Conservation (phyloP, 2,888 invertebrate genomes). For the Ichneumoninae sp. region DNA sequence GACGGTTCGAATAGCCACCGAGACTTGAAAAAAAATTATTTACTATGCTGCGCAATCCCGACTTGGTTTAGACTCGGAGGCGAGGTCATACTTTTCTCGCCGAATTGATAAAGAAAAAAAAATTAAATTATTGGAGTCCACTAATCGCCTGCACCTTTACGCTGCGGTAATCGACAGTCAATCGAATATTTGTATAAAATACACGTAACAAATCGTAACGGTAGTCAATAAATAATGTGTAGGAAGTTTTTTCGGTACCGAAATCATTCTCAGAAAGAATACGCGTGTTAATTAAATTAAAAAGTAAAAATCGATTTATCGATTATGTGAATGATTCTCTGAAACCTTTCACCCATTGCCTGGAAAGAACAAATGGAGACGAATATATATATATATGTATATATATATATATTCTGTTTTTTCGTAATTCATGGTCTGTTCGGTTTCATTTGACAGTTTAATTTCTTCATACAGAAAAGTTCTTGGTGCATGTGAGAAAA, state of each 20-base stretch:
- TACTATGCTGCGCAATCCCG: constrained; percentile 27
- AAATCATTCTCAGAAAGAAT: constrained; percentile 43
- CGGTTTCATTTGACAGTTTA: constrained; percentile 8
- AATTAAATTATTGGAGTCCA: constrained; percentile 38
- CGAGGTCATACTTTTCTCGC: constrained; percentile 18
- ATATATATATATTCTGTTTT: background rate
- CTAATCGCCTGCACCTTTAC: constrained; percentile 53
- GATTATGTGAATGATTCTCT: constrained; percentile 42
- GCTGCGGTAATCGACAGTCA: constrained; percentile 78
- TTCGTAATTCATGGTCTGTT: constrained; percentile 24
- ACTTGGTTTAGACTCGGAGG: constrained; percentile 17
- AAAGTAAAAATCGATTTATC: constrained; percentile 45
- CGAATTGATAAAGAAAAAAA: constrained; percentile 33
- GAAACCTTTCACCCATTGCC: constrained; percentile 49
- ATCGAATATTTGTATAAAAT: constrained; percentile 77
- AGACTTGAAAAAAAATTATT: constrained; percentile 35
- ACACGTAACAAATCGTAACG: constrained; percentile 72
- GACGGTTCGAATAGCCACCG: constrained; percentile 37
- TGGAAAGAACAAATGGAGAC: constrained; percentile 64
- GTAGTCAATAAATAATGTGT: constrained; percentile 78
- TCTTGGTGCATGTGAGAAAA: constrained; percentile 44
- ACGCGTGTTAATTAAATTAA: constrained; percentile 44
- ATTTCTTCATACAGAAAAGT: constrained; percentile 4
- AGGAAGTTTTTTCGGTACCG: constrained; percentile 56
- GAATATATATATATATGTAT: constrained; percentile 29